A percentile compares a stretch with the other conserved stretches of the same genome.
Conservation (phyloP, 1,140 invertebrate genomes). For the Psix sp. region DNA sequence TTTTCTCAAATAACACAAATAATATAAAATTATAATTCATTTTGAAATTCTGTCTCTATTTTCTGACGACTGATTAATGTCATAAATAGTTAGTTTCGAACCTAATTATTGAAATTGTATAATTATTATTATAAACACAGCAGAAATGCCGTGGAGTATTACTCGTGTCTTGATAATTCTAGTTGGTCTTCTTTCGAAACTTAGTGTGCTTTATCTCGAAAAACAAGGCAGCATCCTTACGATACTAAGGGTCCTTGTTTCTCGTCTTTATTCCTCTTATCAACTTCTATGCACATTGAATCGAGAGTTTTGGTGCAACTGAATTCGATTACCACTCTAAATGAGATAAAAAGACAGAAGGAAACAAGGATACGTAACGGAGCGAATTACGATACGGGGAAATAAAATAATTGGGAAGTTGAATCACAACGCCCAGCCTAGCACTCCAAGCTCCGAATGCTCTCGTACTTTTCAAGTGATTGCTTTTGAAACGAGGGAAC, state of each 20-base stretch:
- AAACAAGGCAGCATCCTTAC: conserved; percentile 13
- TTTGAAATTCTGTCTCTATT: too few species aligned
- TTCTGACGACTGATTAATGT: too few species aligned
- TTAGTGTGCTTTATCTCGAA: conserved; percentile 5
- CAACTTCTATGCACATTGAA: conserved; percentile 15
- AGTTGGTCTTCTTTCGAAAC: conserved; percentile 22
- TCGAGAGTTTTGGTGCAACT: conserved; percentile 29
- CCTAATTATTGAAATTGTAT: too few species aligned
- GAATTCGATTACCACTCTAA: conserved; percentile 34
- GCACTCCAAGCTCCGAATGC: conserved; percentile 15
- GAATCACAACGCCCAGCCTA: conserved; percentile 15
- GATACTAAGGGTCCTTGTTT: conserved; percentile 19
- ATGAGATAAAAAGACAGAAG: neutral
- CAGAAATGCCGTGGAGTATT: conserved; percentile 7
- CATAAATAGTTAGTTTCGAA: too few species aligned
- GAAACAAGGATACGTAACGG: conserved; percentile 10
- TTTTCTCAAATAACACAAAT: too few species aligned
- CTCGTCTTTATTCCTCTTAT: conserved; percentile 16
- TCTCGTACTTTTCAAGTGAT: conserved; percentile 32
- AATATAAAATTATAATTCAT: too few species aligned
- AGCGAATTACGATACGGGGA: conserved; percentile 29
- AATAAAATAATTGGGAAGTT: conserved; percentile 40
- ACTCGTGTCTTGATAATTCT: conserved; percentile 17
- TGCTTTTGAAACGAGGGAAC: conserved; percentile 26
- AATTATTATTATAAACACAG: too few species aligned